Evolutionary conservation across 2,113 vertebrate species (phyloP).

Genomic region (Dipodomys spectabilis): DNA sequence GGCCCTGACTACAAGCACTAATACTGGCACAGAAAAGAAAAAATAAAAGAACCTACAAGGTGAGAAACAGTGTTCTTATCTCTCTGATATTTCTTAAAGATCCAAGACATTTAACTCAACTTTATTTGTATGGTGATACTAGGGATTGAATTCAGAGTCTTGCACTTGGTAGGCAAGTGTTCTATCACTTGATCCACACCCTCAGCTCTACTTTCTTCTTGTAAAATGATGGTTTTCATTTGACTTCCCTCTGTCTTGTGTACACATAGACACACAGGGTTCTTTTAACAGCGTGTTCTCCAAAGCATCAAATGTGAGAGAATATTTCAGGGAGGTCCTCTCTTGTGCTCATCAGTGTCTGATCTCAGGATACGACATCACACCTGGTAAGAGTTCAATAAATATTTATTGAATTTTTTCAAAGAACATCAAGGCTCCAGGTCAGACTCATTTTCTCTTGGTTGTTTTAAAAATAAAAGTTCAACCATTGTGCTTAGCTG

Average conservation of each 20-base stretch:
- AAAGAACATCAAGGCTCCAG: background rate
- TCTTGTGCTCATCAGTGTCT: background rate
- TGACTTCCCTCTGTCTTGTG: background rate
- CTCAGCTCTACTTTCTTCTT: too few relatives aligned
- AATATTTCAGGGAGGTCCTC: background rate
- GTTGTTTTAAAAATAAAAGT: constrained; percentile 74
- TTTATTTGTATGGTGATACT: too few relatives aligned
- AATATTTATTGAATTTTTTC: background rate
- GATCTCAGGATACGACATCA: background rate
- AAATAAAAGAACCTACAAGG: background rate
- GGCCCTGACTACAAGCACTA: too few relatives aligned
- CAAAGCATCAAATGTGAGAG: background rate
- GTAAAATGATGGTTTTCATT: background rate
- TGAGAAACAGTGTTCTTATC: background rate
- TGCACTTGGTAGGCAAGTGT: too few relatives aligned
- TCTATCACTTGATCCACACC: too few relatives aligned
- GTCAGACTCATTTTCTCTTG: background rate
- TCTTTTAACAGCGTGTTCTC: background rate
- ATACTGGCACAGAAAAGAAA: too few relatives aligned
- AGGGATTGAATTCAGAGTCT: too few relatives aligned
- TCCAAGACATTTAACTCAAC: background rate
- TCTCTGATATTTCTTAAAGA: background rate
- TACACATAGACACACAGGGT: background rate
- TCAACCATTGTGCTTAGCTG: constrained; percentile 57
- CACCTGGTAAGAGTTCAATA: background rate